These are phyloP conservation scores for Seira ritae DNA, from an alignment of 2,888 invertebrate species.

Conservation along the genomic window DNA sequence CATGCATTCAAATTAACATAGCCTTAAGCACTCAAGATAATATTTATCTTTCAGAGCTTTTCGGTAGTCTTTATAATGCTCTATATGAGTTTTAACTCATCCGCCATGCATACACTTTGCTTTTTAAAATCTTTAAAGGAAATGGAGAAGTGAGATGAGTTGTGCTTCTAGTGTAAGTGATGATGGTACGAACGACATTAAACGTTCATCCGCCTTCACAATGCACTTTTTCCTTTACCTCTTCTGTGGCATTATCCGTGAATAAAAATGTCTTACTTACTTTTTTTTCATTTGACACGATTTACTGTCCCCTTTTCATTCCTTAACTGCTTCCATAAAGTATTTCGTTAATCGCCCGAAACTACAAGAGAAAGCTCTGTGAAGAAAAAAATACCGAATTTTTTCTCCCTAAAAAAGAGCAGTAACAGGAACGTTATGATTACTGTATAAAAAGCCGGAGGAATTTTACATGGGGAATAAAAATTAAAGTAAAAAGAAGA, in stretches of 20 bases:
- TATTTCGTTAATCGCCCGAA: slow-evolving; percentile 47
- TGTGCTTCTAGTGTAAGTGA: slow-evolving; percentile 18
- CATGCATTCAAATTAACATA: slow-evolving; percentile 17
- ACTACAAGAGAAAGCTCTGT: slow-evolving; percentile 5
- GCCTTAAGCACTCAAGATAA: slow-evolving; percentile 22
- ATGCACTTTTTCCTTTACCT: slow-evolving; percentile 24
- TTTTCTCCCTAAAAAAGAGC: not conserved
- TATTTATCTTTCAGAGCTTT: slow-evolving; percentile 17
- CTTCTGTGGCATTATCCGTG: not conserved
- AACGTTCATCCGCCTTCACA: slow-evolving; percentile 14
- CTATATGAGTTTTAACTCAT: not conserved
- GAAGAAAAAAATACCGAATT: not conserved
- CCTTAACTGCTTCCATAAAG: slow-evolving; percentile 41
- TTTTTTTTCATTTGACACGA: slow-evolving; percentile 22
- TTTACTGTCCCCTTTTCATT: slow-evolving; percentile 25
- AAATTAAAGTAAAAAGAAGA: slow-evolving; percentile 40
- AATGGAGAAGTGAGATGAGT: slow-evolving; percentile 18
- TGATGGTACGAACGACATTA: slow-evolving; percentile 34
- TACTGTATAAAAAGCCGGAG: not conserved
- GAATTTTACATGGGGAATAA: not conserved
- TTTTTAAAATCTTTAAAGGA: slow-evolving; percentile 2
- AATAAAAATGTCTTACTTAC: slow-evolving; percentile 27
- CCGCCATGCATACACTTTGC: slow-evolving; percentile 3
- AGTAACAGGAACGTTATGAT: not conserved
- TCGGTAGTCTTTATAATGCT: not conserved